Conservation (phyloP, 2,797 vertebrate genomes). For the Hydrophis major region DNA sequence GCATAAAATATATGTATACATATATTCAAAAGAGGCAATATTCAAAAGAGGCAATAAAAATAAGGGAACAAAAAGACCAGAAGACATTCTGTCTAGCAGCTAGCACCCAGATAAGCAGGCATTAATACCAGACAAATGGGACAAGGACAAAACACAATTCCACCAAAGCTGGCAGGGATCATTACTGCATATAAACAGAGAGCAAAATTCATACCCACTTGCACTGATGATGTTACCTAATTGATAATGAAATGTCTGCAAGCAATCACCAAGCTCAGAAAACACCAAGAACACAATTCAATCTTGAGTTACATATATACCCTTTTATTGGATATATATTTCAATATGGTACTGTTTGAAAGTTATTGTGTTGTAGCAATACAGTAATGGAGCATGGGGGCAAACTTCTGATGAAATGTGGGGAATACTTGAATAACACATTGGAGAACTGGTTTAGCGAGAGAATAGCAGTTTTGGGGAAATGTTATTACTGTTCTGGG, state of each 20-base stretch:
- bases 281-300: not conserved
- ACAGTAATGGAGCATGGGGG: not conserved
- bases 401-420: not conserved
- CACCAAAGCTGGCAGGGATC: not conserved
- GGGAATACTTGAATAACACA: not conserved
- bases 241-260: not conserved
- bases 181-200: not conserved
- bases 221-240: not conserved
- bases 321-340: not conserved
- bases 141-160: not conserved
- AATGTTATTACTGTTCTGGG: not conserved
- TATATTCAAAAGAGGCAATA: not conserved
- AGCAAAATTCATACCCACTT: not conserved
- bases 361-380: not conserved
- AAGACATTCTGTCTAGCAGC: not conserved
- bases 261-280: not conserved
- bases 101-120: not conserved
- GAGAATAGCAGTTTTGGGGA: not conserved
- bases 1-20: not conserved
- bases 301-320: not conserved
- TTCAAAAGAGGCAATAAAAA: not conserved
- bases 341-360: not conserved
- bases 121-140: not conserved
- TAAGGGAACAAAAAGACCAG: not conserved
- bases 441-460: not conserved